Evolutionary conservation across 1,140 invertebrate species (phyloP).

Genomic region (Pemphigus obesinymphae): DNA sequence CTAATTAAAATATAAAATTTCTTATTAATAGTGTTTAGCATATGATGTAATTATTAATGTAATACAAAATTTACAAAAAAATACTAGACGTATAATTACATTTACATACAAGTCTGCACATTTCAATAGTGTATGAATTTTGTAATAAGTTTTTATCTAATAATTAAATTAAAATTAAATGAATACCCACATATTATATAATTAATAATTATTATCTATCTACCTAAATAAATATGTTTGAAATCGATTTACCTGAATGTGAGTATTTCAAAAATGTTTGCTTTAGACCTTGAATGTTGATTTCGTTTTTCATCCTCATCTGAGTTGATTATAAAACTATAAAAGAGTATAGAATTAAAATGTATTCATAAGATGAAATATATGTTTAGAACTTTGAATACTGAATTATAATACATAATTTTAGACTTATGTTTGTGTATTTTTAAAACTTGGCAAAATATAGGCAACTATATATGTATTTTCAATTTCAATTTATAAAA

Average conservation of each 20-base stretch:
- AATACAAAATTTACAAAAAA: not conserved
- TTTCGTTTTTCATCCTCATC: constrained; percentile 47
- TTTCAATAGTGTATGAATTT: too few relatives aligned
- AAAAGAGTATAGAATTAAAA: too few relatives aligned
- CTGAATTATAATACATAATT: too few relatives aligned
- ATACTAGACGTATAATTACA: not conserved
- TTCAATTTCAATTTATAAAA: too few relatives aligned
- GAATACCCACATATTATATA: not conserved
- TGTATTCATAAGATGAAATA: too few relatives aligned
- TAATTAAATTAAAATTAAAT: not conserved
- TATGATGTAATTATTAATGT: too few relatives aligned
- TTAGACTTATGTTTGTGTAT: too few relatives aligned
- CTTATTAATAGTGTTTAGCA: too few relatives aligned
- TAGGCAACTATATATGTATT: too few relatives aligned
- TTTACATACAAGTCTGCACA: too few relatives aligned
- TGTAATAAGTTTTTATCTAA: not conserved
- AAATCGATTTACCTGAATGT: constrained; percentile 56
- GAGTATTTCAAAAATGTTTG: constrained; percentile 55
- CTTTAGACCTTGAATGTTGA: constrained; percentile 55
- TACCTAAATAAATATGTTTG: not conserved
- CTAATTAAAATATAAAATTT: constrained; percentile 50
- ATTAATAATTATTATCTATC: not conserved
- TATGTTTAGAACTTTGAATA: too few relatives aligned
- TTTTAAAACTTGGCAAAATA: too few relatives aligned
- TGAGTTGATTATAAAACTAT: not conserved